Evolutionary conservation across 2,797 vertebrate genomes (phyloP), one percentile per base, ranked within the genome.

Genomic region (Agapornis canus): DNA sequence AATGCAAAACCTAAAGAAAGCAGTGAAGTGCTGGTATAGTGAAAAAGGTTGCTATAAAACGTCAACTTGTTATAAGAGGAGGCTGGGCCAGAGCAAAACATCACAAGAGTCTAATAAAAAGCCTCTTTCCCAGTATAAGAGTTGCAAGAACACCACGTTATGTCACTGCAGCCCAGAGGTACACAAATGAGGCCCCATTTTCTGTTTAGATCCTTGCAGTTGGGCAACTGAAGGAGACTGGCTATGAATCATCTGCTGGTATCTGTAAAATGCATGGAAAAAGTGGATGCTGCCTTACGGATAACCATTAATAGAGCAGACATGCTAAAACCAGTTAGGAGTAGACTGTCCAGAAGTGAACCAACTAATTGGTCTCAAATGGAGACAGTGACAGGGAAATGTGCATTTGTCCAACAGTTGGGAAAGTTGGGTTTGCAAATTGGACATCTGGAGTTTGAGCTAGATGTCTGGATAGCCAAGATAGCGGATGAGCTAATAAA

Each of bases 401-500:
- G 1, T 64, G 56, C 25, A 39, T 76, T 92, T 9, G 1, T 93
- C 81, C 90, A 95, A 68, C 70, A 93, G 88, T 95, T 89, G 86
- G 75, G 81, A 95, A 95, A 93, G 57, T 13, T 92, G 10, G 51
- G 88, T 82, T 93, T 95, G 75, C 54, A 93, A 95, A 95, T 77
- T 89, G 60, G 83, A 95, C 94, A 90, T 95, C 90, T 96, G 95
- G 90, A 95, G 93, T 94, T 64, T 68, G 78, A 96, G 83, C 90
- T 95, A 80, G 75, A 80, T 95, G 90, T 97, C 71, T 96, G 93
- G 78, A 73, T 89, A 92, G 86, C 88, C 4, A 19, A 94, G 90
- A 96, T 93, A 86, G 86, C 90, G 43, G 95, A 94, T 95, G 83
- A 96, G 83, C 93, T 97, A 96, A 96, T 93, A 95, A 95, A 95